A percentile compares a stretch with the other conserved stretches of the same genome.
phyloP scores from a whole-genome alignment of 2,797 vertebrate genomes.

The Eidolon dupreanum region DNA sequence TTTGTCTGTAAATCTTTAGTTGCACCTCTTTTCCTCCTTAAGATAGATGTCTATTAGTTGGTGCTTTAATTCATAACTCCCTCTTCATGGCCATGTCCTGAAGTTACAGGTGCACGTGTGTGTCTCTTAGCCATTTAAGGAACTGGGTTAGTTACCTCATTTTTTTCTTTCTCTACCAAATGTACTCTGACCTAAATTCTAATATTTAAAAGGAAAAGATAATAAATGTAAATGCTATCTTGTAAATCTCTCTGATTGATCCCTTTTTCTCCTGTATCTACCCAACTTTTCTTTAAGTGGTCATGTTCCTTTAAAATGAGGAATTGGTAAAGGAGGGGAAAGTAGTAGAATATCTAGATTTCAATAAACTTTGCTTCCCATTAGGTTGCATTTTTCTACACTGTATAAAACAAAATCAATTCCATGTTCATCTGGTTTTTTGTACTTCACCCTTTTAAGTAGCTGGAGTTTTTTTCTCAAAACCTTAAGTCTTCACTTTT shows the following conservation, averaged over 20 bases:
- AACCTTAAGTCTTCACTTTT: background rate
- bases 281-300: background rate
- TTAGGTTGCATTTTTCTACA: background rate
- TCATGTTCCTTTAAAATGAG: background rate
- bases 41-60: background rate
- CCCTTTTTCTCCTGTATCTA: background rate
- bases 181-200: slow-evolving; percentile 11
- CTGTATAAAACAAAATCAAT: background rate
- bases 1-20: background rate
- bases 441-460: slow-evolving; percentile 13
- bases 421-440: background rate
- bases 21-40: background rate
- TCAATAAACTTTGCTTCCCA: background rate
- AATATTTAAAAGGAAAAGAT: slow-evolving; percentile 19
- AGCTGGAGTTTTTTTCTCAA: slow-evolving; percentile 31
- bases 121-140: background rate
- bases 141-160: background rate
- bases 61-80: background rate
- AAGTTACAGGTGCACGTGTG: background rate
- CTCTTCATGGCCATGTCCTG: background rate
- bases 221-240: slow-evolving; percentile 6
- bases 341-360: background rate
- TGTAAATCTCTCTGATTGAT: background rate
- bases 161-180: slow-evolving; percentile 4
- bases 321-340: background rate